These are phyloP conservation scores for Triplophysa yarkandensis DNA, from an alignment of 2,797 vertebrate genomes.

Conservation along the genomic window DNA sequence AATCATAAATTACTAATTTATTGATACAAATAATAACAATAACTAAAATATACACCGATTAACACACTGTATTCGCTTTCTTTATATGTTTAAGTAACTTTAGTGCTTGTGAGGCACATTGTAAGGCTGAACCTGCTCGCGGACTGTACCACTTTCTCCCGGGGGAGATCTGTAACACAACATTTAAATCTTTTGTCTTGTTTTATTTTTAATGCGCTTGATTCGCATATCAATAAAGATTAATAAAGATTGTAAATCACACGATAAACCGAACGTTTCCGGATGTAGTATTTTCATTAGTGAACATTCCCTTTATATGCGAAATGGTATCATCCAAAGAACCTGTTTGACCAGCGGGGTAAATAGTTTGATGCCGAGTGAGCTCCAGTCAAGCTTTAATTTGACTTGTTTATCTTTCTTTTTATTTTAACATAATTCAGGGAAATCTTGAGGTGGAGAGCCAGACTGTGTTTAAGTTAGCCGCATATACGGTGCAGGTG, in stretches of 20 bases:
- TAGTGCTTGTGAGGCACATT: neutral
- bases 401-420: slow-evolving; percentile 11
- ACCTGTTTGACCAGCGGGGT: slow-evolving; percentile 66
- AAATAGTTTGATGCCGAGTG: slow-evolving; percentile 22
- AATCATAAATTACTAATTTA: no score
- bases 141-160: slow-evolving; percentile 70
- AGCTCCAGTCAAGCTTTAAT: no score
- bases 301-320: neutral
- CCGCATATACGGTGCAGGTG: slow-evolving; percentile 93
- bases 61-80: neutral
- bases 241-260: rapidly evolving
- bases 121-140: slow-evolving; percentile 79
- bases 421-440: no score
- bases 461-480: slow-evolving; percentile 89
- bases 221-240: neutral
- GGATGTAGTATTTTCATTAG: neutral
- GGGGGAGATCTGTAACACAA: no score
- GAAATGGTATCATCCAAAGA: slow-evolving; percentile 80
- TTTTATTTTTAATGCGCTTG: neutral
- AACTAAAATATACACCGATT: no score
- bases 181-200: neutral
- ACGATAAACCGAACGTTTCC: neutral
- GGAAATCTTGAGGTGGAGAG: slow-evolving; percentile 91
- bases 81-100: neutral
- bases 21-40: no score